A percentile compares a stretch with the other conserved stretches of the same genome.
These are phyloP conservation scores for Hydractinia symbiolongicarpus DNA, from an alignment of 30 jellyfish, hydroid and myxozoan genomes.

Conservation along the genomic window DNA sequence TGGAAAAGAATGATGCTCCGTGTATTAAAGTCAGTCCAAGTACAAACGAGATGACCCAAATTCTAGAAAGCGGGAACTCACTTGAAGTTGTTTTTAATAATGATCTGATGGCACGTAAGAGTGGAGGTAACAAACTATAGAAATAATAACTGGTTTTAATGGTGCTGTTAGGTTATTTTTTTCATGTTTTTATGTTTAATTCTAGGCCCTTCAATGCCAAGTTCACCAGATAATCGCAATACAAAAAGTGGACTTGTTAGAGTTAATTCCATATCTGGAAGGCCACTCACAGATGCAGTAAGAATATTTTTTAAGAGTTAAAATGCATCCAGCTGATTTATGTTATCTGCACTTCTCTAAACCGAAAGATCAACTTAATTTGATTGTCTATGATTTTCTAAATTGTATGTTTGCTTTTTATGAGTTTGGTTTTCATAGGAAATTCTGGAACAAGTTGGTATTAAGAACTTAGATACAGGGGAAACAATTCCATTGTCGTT, in stretches of 20 bases:
- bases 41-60: slow-evolving; percentile 72
- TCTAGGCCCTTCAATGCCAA: slow-evolving; percentile 8
- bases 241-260: slow-evolving; percentile 28
- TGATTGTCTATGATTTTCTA: no score
- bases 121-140: slow-evolving; percentile 33
- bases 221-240: slow-evolving; percentile 4
- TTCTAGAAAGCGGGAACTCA: slow-evolving; percentile 76
- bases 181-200: background rate
- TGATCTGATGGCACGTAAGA: slow-evolving; percentile 64
- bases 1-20: slow-evolving; percentile 38
- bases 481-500: slow-evolving; percentile 88
- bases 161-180: no score
- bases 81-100: slow-evolving; percentile 71
- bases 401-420: no score
- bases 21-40: slow-evolving; percentile 56
- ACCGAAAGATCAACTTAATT: no score
- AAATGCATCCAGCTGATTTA: background rate
- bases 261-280: slow-evolving; percentile 53
- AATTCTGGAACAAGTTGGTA: slow-evolving; percentile 82
- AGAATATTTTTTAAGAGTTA: slow-evolving; percentile 11
- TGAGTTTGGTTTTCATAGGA: slow-evolving; percentile 45
- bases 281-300: slow-evolving; percentile 85
- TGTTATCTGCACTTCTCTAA: background rate
- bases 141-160: no score
- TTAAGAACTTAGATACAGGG: slow-evolving; percentile 91